Base-by-base conservation (phyloP, 2,113 vertebrate species). In the Pelodiscus sinensis region DNA sequence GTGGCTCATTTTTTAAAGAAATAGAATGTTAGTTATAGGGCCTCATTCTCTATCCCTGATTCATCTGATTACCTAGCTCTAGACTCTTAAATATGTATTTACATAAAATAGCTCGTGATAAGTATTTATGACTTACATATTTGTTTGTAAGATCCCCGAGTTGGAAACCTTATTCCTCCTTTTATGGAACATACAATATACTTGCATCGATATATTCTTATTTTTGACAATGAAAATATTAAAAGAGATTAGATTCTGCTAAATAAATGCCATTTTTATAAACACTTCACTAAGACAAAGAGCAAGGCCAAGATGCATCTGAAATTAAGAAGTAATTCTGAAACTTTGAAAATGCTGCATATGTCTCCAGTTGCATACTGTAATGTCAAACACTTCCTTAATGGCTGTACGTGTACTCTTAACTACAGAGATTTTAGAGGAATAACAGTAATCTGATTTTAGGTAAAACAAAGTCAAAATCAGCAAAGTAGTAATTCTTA, bases 361-460 rank as follows among this genome's bases (percentile, higher is more conserved):
- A 57, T 25, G 84, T 62, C 57, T 86, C 75, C 57, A 90, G 18
- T 73, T 93, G 31, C 4, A 83, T 1, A 89, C 82, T 80, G 8
- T 84, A 88, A 96, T 35, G 71, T 79, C 88, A 97, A 89, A 87
- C 55, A 91, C 79, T 60, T 96, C 94, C 3, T 8, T 86, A 94
- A 91, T 82, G 91, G 87, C 29, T 91, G 50, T 78, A 84, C 27
- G 12, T 29, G 57, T 81, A 90, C 15, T 68, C 86, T 89, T 95
- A 96, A 96, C 94, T 95, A 94, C 57, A 92, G 58, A 94, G 81
- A 82, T 86, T 90, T 92, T 84, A 94, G 35, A 92, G 82, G 54
- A 86, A 75, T 44, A 62, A 50, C 21, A 75, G 35, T 21, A 75
- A 24, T 55, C 71, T n/a, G 75, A 4, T 60, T 87, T 81, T 62